Evolutionary conservation across 2,888 invertebrate species (phyloP), one percentile per base, ranked within the genome.

Genomic region (Patella pellucida): DNA sequence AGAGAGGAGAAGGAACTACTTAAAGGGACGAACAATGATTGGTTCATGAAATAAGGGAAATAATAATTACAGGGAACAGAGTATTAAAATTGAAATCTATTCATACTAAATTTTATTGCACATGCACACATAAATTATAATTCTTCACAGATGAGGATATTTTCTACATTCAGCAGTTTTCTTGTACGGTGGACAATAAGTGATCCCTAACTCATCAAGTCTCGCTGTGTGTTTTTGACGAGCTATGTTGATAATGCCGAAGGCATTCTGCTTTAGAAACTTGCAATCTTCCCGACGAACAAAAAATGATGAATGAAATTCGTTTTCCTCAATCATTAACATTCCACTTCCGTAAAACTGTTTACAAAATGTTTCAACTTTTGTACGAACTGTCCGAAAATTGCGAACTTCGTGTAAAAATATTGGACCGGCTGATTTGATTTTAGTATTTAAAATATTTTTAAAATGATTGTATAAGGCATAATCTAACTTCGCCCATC

Each of bases 391-490:
- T 41, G 51, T 68, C 31, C 76, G 75, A 71, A 76, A 81, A 51
- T 69, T 52, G 69, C 67, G 70, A 4, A 79, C 71, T 19, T 81
- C 81, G 3, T 71, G 23, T 12, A 52, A 15, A 68, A 81, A 81
- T n/a, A 79, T 77, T 19, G 71, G 56, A 1, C 81, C 79, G 14
- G 74, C 77, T 14, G 51, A 19, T 23, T 31, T 68, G n/a, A 75
- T 72, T 31, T 76, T 74, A 62, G 73, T 62, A 12, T 76, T 71
- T 54, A 80, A 78, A 51, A 76, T 67, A 41, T 72, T 68, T 51
- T 78, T 19, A 51, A 80, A 77, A 72, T 75, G 74, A 11, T 79
- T 31, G 73, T 82, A 82, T 11, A 82, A 14, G 15, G 76, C 76
- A 52, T 69, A 62, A 27, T 82, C 82, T 19, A 82, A 52, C 16